These are phyloP conservation scores for Ectropis grisescens DNA, from an alignment of 1,140 invertebrate species.

Conservation along the genomic window DNA sequence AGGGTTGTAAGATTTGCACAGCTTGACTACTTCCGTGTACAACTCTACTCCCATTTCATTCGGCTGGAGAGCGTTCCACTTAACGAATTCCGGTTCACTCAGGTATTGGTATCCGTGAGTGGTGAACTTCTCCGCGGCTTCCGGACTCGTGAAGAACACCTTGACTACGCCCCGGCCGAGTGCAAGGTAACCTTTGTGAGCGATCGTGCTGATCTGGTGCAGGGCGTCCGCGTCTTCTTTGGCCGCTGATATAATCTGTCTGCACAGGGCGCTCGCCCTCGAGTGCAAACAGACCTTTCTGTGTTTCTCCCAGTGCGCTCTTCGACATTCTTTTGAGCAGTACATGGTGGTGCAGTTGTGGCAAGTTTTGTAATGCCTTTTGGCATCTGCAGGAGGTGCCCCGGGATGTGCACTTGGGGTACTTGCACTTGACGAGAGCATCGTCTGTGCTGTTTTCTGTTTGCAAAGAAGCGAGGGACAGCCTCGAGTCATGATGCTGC, in stretches of 20 bases:
- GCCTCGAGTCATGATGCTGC: constrained; percentile 50
- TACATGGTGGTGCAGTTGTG: constrained; percentile 94
- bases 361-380: constrained; percentile 86
- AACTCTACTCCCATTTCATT: constrained; percentile 89
- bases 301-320: constrained; percentile 92
- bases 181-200: constrained; percentile 82
- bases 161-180: constrained; percentile 94
- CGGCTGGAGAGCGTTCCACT: constrained; percentile 85
- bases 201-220: constrained; percentile 83
- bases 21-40: constrained; percentile 87
- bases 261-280: constrained; percentile 87
- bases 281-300: constrained; percentile 91
- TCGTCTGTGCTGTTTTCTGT: constrained; percentile 64
- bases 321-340: constrained; percentile 86
- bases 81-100: constrained; percentile 83
- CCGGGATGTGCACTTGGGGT: constrained; percentile 81
- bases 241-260: constrained; percentile 89
- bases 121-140: constrained; percentile 85
- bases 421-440: constrained; percentile 79
- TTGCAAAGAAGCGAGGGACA: constrained; percentile 57
- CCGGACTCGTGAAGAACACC: constrained; percentile 88
- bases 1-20: constrained; percentile 93
- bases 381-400: constrained; percentile 76
- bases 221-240: constrained; percentile 86
- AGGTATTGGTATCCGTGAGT: constrained; percentile 77